A percentile compares a stretch with the other conserved stretches of the same genome.
Conservation (phyloP, 1,140 invertebrate genomes). For the Lamellibrachia luymesi region DNA sequence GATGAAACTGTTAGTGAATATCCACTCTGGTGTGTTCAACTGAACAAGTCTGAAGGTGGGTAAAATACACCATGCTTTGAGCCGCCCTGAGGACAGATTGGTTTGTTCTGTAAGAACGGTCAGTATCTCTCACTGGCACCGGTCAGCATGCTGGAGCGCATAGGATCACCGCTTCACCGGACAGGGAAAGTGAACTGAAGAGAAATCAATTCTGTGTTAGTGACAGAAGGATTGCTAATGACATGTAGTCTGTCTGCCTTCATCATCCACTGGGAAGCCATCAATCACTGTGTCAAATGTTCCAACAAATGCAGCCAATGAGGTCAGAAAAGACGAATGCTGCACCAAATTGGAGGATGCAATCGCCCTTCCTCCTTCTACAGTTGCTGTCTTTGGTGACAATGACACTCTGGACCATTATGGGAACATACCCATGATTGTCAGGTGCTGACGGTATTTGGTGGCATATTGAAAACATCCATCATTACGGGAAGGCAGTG, state of each 20-base stretch:
- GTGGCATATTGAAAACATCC: too few relatives aligned
- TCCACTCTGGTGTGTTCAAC: neutral
- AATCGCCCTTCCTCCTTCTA: neutral
- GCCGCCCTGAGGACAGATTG: too few relatives aligned
- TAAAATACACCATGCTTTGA: neutral
- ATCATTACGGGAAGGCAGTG: too few relatives aligned
- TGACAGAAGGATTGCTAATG: neutral
- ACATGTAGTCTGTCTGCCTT: neutral
- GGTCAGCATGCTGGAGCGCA: neutral
- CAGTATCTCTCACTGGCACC: neutral
- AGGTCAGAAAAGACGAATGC: neutral
- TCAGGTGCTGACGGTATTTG: neutral
- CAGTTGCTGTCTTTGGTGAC: neutral
- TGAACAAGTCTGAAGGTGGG: neutral
- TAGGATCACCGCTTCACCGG: neutral
- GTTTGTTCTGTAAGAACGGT: too few relatives aligned
- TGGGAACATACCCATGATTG: neutral
- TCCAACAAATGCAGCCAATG: neutral
- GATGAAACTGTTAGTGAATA: neutral
- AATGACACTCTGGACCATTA: neutral
- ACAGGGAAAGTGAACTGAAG: neutral
- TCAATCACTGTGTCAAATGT: neutral
- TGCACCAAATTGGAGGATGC: neutral
- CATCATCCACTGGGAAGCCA: neutral
- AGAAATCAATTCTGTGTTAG: neutral